Evolutionary conservation across 2,888 invertebrate species (phyloP), one percentile per base, ranked within the genome.

Genomic region (Eupsilia transversa): DNA sequence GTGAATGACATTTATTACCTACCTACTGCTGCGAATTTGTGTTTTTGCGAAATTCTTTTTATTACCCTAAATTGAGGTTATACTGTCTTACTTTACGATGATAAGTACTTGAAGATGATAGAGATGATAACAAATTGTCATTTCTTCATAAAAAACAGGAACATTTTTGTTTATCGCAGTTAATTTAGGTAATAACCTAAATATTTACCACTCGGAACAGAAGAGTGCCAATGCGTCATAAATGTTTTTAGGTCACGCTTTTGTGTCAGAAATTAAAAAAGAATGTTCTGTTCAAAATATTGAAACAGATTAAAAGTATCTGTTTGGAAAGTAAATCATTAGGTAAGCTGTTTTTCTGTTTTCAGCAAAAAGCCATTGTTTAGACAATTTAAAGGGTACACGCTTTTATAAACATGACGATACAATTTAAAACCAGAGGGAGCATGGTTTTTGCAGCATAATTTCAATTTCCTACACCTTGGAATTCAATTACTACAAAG

Each of bases 401-500:
- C n/a, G 14, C 10, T 54, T 7, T 17, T 30, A 43, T 23, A 71
- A 49, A 60, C 23, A 69, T 14, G 35, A 66, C 7, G 23, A 23
- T 43, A 49, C 41, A 59, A 72, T 56, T 78, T 56, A n/a, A 56
- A 73, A n/a, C 41, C 59, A 27, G 33, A 49, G 23, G 30, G 6
- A 68, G 30, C n/a, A 46, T 60, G 52, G 43, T 33, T 54, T 54
- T 43, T 65, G 23, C 30, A 56, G 57, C 33, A 66, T 77, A 72
- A 74, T 82, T 70, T 69, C 14, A 68, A 74, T 82, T 77, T 72
- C 61, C 72, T 65, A 70, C 57, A 59, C 49, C 41, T 70, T 70
- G 20, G n/a, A 76, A 76, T 33, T 74, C 52, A 72, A 77, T 74
- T 75, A 69, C 63, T 57, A 65, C 41, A 80, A 72, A 77, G 69